Evolutionary conservation across 2,113 vertebrate genomes (phyloP), one percentile per base, ranked within the genome.

Genomic region (Camarhynchus parvulus): DNA sequence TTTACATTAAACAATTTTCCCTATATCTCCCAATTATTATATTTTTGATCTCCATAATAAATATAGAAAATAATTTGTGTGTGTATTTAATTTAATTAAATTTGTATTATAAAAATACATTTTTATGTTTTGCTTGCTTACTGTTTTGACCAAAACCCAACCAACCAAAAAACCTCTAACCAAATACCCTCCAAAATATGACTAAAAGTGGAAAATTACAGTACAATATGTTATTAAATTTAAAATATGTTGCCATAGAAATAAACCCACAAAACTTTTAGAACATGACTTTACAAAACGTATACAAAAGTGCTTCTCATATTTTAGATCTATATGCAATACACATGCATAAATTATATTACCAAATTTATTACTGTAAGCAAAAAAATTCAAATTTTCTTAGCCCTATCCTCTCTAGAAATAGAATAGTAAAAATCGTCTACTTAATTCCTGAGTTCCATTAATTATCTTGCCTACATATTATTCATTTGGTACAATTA

Each of bases 101-200:
- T 63, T 56, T 90, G 2, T 64, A 61, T 58, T 50, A 64, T 22
- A 78, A 53, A 73, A 20, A 37, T 19, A 49, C 2, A 47, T 30
- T 88, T 13, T 56, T 56, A 49, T 27, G n/a, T 13, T 52, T 35
- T 72, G 1, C 4, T n/a, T 49, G 62, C 14, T 69, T 5, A 35
- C 3, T 37, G 7, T 58, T 87, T 21, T 87, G 9, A 63, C n/a
- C 30, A 62, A 61, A 75, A 47, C 5, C 3, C 14, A 47, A 41
- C 15, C 17, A 55, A n/a, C 1, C 4, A 80, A 25, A 52, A 47
- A 24, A 5, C 0, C 22, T 68, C 33, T n/a, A 61, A 47, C 2
- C 1, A 61, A 53, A n/a, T 35, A 20, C 2, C 2, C 4, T 8
- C 7, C 0, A 35, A 76, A 67, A 66, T n/a, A 74, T 37, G 9